Evolutionary conservation across 2,888 invertebrate species (phyloP).

Genomic region (Lasioglossum zephyrum): DNA sequence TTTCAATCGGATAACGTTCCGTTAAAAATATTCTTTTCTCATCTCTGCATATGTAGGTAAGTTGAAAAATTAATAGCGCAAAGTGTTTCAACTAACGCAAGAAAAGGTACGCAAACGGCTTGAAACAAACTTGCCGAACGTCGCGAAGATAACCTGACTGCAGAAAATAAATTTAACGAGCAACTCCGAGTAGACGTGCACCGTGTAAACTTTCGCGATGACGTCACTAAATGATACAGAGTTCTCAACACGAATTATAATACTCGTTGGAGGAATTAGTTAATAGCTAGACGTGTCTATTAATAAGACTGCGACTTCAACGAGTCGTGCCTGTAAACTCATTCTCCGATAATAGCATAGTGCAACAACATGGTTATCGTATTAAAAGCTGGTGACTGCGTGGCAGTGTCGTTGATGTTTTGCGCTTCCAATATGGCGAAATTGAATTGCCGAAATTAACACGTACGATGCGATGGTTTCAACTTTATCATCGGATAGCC

Average conservation of each 20-base stretch:
- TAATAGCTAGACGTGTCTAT: not conserved
- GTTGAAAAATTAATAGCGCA: not conserved
- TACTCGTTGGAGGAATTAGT: not conserved
- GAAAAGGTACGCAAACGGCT: not conserved
- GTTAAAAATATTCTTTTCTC: not conserved
- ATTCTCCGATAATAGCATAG: not conserved
- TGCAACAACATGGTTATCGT: not conserved
- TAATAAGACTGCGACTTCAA: not conserved
- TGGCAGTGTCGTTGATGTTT: not conserved
- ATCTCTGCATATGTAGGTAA: not conserved
- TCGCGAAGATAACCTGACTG: not conserved
- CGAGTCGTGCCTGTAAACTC: not conserved
- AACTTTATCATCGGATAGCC: not conserved
- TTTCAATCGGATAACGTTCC: not conserved
- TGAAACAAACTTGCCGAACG: not conserved
- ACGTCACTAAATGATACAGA: not conserved
- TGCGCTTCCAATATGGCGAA: not conserved
- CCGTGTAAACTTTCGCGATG: not conserved
- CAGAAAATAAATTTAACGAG: not conserved
- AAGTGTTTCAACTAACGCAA: not conserved
- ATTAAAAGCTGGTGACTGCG: constrained; percentile 2
- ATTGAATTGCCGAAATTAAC: constrained; percentile 4
- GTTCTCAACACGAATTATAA: not conserved
- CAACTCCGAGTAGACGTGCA: not conserved
- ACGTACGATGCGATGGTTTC: not conserved